These are phyloP conservation scores for Phenganax marumi DNA, from an alignment of 92 coral and sea anemone species.

Conservation along the genomic window DNA sequence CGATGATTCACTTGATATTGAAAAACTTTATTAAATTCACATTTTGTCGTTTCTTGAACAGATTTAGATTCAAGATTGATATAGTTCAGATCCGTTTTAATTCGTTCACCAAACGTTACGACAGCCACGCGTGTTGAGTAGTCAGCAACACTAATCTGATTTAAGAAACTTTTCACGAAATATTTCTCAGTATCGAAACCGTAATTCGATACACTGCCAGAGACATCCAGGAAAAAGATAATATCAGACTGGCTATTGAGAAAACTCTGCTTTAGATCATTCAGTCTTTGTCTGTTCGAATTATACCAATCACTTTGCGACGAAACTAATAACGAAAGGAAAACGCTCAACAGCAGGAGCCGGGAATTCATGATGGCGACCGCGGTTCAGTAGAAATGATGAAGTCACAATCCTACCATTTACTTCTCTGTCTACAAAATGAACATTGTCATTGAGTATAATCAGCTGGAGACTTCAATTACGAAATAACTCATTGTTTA, in stretches of 20 bases:
- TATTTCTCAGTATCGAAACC: conserved; percentile 76
- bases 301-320: background rate
- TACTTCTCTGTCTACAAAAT: background rate
- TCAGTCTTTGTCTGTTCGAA: conserved; percentile 28
- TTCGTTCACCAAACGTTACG: conserved; percentile 68
- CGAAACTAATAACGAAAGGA: background rate
- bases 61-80: conserved; percentile 61
- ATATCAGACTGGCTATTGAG: conserved; percentile 91
- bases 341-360: conserved; percentile 37
- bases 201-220: conserved; percentile 80
- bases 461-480: conserved; percentile 28
- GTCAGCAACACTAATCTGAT: conserved; percentile 85
- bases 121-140: conserved; percentile 86
- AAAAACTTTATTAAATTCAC: conserved; percentile 83
- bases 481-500: conserved; percentile 26
- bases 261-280: conserved; percentile 66
- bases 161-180: conserved; percentile 77
- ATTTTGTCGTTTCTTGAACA: conserved; percentile 62
- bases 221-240: conserved; percentile 78
- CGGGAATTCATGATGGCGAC: conserved; percentile 28
- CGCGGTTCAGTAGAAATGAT: background rate
- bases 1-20: conserved; percentile 68
- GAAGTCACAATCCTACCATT: background rate
- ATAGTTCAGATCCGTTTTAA: conserved; percentile 79
- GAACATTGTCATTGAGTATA: background rate